Evolutionary conservation across 1,140 invertebrate species (phyloP).

Genomic region (Euwallacea fornicatus): DNA sequence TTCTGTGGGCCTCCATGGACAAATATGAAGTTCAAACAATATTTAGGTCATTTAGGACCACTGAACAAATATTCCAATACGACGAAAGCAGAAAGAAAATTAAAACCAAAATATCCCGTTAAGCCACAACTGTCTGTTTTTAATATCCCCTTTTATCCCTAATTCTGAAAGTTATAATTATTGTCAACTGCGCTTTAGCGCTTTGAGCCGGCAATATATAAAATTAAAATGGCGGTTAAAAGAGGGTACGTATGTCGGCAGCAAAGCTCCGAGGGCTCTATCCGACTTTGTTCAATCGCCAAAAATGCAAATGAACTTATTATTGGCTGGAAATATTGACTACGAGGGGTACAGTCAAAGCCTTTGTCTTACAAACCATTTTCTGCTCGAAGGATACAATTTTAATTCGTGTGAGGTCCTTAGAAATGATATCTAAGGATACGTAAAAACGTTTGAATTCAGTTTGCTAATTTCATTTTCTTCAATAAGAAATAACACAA

Average conservation of each 20-base stretch:
- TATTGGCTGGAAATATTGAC: conserved; percentile 9
- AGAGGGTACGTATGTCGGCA: conserved; percentile 34
- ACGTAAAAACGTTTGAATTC: too few relatives aligned
- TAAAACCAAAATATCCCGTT: conserved; percentile 32
- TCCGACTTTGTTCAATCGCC: conserved; percentile 34
- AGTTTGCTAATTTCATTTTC: background rate
- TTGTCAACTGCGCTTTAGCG: conserved; percentile 37
- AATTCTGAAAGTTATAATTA: conserved; percentile 35
- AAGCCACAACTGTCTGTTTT: conserved; percentile 30
- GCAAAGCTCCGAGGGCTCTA: conserved; percentile 21
- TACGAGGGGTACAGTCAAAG: too few relatives aligned
- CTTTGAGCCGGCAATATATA: conserved; percentile 32
- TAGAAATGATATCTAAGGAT: too few relatives aligned
- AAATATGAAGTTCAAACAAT: background rate
- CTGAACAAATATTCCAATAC: conserved; percentile 15
- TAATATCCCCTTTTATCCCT: conserved; percentile 33
- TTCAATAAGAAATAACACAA: background rate
- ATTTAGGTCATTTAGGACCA: background rate
- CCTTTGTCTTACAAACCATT: too few relatives aligned
- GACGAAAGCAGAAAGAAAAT: conserved; percentile 25
- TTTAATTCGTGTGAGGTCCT: too few relatives aligned
- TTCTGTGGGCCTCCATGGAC: too few relatives aligned
- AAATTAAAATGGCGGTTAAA: conserved; percentile 36
- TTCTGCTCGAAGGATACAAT: too few relatives aligned
- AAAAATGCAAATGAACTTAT: conserved; percentile 38